Conservation (phyloP, 1,140 invertebrate genomes). For the Drosophila jambulina region DNA sequence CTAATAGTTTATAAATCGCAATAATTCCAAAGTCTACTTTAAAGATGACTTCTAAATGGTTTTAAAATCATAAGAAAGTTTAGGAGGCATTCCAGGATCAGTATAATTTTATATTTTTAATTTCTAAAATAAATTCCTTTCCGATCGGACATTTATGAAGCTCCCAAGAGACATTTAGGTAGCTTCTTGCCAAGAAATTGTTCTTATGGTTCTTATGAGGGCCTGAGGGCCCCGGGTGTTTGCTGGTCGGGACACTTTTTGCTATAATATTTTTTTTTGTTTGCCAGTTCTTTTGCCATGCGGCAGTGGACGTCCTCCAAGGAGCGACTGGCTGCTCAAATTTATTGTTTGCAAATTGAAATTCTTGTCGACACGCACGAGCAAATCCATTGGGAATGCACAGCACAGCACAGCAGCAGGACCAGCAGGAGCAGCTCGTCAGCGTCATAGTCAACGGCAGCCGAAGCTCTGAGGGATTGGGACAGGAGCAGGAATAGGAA, state of each 20-base stretch:
- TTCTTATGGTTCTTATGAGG: neutral
- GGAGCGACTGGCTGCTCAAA: conserved; percentile 70
- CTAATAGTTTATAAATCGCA: neutral
- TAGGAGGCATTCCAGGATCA: neutral
- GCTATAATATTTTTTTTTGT: conserved; percentile 5
- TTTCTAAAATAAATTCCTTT: neutral
- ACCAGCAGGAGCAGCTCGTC: conserved; percentile 45
- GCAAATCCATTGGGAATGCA: conserved; percentile 76
- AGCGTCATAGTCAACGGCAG: conserved; percentile 38
- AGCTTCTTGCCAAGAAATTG: neutral
- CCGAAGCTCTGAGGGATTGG: conserved; percentile 7
- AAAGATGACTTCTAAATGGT: neutral
- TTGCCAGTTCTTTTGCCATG: conserved; percentile 5
- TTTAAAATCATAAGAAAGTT: neutral
- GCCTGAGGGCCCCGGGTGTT: conserved; percentile 1
- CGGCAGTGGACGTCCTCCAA: conserved; percentile 40
- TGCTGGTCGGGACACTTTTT: conserved; percentile 14
- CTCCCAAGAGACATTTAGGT: neutral
- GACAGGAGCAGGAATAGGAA: neutral
- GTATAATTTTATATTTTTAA: neutral
- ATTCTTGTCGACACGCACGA: conserved; percentile 82
- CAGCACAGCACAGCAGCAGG: conserved; percentile 22
- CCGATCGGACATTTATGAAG: neutral
- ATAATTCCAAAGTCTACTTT: neutral
- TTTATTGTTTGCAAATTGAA: conserved; percentile 83